Evolutionary conservation across 2,888 invertebrate species (phyloP).

Genomic region (Heliconius erato): DNA sequence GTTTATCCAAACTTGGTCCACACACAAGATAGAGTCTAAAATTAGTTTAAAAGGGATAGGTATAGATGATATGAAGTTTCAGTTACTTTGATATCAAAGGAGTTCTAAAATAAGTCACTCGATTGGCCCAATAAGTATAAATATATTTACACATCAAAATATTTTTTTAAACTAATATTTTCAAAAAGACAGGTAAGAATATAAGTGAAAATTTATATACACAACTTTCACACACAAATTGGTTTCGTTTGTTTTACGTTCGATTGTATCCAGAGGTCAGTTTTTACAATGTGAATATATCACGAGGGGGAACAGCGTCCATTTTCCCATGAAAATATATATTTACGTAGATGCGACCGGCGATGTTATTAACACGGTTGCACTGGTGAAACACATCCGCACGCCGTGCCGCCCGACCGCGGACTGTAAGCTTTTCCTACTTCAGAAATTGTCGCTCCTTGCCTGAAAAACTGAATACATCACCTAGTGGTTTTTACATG

Average conservation of each 20-base stretch:
- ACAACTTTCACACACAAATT: constrained; percentile 61
- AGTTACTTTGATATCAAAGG: constrained; percentile 63
- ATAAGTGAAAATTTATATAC: constrained; percentile 58
- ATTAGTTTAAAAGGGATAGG: constrained; percentile 43
- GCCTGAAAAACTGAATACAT: constrained; percentile 63
- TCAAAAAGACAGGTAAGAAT: constrained; percentile 33
- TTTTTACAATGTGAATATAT: constrained; percentile 36
- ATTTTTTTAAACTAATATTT: constrained; percentile 42
- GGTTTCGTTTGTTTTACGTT: constrained; percentile 44
- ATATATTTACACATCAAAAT: constrained; percentile 54
- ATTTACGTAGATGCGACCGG: constrained; percentile 51
- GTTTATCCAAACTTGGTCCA: constrained; percentile 68
- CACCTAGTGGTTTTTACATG: constrained; percentile 59
- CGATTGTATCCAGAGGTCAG: constrained; percentile 20
- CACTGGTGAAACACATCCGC: constrained; percentile 61
- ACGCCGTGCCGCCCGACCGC: constrained; percentile 77
- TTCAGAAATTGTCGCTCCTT: constrained; percentile 59
- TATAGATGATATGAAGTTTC: constrained; percentile 55
- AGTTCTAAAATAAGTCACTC: constrained; percentile 71
- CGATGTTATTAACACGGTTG: constrained; percentile 56
- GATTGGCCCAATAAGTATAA: constrained; percentile 72
- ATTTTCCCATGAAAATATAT: constrained; percentile 44
- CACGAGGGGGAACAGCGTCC: constrained; percentile 36
- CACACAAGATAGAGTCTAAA: constrained; percentile 36
- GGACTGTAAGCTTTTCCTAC: constrained; percentile 76